Base-by-base conservation (phyloP, 1,140 invertebrate genomes). In the Drusus annulatus region DNA sequence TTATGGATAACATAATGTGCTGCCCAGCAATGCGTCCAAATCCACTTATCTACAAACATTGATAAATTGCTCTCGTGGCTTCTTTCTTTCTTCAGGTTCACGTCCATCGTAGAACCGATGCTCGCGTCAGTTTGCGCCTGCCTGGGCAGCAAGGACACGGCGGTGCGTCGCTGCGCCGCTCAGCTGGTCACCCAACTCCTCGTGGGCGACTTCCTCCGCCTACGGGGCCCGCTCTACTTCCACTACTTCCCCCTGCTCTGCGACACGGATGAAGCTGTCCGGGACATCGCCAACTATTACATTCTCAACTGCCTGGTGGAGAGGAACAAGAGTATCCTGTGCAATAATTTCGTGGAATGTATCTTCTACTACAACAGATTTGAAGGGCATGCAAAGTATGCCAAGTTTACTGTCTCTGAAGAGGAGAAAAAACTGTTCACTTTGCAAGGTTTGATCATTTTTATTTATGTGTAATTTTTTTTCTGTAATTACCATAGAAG, bases 51-150 rank as follows among this genome's bases (percentile, higher is more conserved):
- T n/a, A n/a, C n/a, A n/a, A n/a, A n/a, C n/a, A n/a, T n/a, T n/a
- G n/a, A n/a, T n/a, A n/a, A n/a, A 28, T 28, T 28, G 25, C 25
- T 28, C 25, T 36, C 8, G 7, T 36, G 0, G 0, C 13, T 45
- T 13, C 2, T 1, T 45, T 45, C 23, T 19, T 21, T 8, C 51
- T 78, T 2, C 62, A 80, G 82, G 50, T 83, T 79, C 28, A 79
- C 82, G 5, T 79, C 82, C n/a, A 81, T 83, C 31, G 82, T 83
- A 17, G 82, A 83, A 56, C 78, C 82, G 6, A 73, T 80, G 56
- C 54, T 83, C 16, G 13, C 77, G 21, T 62, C 76, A n/a, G 77
- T 83, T 65, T 81, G 77, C 76, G 52, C 74, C 0, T 83, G 82
- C 56, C 68, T 83, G 1, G 80, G 79, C 36, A 81, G 80, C 52